phyloP scores from a whole-genome alignment of 2,888 invertebrate species.

The Sarcophaga variegata region DNA sequence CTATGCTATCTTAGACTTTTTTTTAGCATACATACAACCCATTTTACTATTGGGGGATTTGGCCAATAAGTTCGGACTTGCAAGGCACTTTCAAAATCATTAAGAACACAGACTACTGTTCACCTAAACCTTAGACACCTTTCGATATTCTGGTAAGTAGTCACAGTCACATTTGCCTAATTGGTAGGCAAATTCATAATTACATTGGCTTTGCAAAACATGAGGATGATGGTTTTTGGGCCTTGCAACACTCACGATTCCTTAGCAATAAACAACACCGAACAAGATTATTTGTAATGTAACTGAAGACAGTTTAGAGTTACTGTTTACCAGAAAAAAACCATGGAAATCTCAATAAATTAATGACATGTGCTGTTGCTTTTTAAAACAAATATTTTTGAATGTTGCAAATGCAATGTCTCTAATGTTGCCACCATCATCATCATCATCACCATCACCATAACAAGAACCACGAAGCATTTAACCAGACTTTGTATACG shows the following conservation, averaged over 20 bases:
- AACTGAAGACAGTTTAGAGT: constrained; percentile 47
- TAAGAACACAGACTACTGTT: too few relatives aligned
- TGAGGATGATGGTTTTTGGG: background rate
- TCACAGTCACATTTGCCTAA: too few relatives aligned
- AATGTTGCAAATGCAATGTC: background rate
- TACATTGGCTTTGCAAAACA: too few relatives aligned
- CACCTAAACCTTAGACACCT: too few relatives aligned
- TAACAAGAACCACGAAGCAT: background rate
- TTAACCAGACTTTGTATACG: background rate
- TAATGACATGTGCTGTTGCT: constrained; percentile 35
- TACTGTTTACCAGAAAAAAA: background rate
- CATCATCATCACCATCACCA: too few relatives aligned
- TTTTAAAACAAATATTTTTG: background rate
- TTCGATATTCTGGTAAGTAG: too few relatives aligned
- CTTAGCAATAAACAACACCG: background rate
- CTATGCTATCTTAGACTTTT: rapidly evolving
- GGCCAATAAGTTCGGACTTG: too few relatives aligned
- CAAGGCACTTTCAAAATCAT: too few relatives aligned
- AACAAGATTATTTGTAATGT: constrained; percentile 36
- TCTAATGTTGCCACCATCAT: too few relatives aligned
- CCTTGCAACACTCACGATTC: background rate
- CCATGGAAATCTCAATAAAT: constrained; percentile 47
- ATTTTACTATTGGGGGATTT: too few relatives aligned
- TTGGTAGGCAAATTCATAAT: too few relatives aligned
- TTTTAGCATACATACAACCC: too few relatives aligned